These are phyloP conservation scores for Hylyphantes graminicola DNA, from an alignment of 1,140 invertebrate genomes.

Conservation along the genomic window DNA sequence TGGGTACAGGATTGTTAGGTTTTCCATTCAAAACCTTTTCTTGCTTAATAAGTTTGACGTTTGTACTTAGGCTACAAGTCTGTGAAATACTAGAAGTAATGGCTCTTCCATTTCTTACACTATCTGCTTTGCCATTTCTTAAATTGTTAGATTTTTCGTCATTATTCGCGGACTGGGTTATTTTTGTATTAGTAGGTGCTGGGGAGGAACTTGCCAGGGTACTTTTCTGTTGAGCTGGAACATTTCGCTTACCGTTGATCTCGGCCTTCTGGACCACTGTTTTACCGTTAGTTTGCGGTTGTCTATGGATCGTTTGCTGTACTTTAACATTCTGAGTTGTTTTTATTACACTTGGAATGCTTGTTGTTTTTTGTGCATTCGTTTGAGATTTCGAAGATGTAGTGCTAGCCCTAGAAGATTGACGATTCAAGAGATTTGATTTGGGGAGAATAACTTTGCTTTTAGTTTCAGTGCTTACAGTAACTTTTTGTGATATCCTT, in stretches of 20 bases:
- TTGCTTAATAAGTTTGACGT: slow-evolving; percentile 43
- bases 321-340: slow-evolving; percentile 50
- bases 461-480: slow-evolving; percentile 49
- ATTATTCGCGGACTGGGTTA: background rate
- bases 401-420: background rate
- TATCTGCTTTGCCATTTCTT: slow-evolving; percentile 27
- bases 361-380: slow-evolving; percentile 9
- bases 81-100: slow-evolving; percentile 47
- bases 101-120: slow-evolving; percentile 1
- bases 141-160: background rate
- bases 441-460: slow-evolving; percentile 27
- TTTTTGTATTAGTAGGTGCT: background rate
- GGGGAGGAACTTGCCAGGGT: background rate
- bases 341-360: slow-evolving; percentile 41
- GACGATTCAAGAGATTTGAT: background rate
- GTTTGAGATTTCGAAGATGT: slow-evolving; percentile 14
- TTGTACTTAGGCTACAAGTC: slow-evolving; percentile 32
- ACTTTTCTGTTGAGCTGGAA: background rate
- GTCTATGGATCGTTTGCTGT: slow-evolving; percentile 34
- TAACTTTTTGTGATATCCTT: slow-evolving; percentile 34
- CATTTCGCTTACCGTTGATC: background rate
- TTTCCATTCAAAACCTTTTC: slow-evolving; percentile 2
- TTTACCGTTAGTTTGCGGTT: background rate
- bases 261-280: background rate
- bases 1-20: background rate